Base-by-base conservation (phyloP, 1,140 invertebrate genomes). In the Drosophila mauritiana region DNA sequence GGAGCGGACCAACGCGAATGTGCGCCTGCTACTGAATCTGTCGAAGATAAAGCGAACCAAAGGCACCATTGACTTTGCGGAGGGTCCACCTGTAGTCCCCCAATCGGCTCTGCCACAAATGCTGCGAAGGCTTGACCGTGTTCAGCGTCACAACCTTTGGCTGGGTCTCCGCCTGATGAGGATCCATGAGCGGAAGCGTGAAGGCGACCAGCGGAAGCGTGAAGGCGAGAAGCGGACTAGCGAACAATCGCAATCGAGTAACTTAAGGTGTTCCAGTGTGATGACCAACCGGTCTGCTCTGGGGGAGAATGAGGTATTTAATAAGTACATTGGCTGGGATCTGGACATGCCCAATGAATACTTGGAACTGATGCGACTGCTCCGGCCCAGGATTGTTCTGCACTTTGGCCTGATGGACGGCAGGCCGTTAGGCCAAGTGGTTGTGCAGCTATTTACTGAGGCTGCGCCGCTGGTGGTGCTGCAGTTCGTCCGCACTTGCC, bases 361-460 rank as follows among this genome's bases (percentile, higher is more conserved):
- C 8, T 15, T 0, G 5, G 43, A 68, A 17, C 17, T 68, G 8
- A n/a, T 34, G 12, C 45, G 59, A 1, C 39, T 84, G 7, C 48
- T 84, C 4, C 62, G 81, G 0, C 81, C 81, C 3, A 43, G 59
- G 12, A 55, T 84, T 34, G 67, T 55, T 0, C 49, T 84, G 5
- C 72, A 84, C n/a, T 73, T 84, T 0, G 75, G 69, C 3, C 25
- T 67, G 8, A 43, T 67, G 11, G 72, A 62, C 15, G 55, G 62
- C 20, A 39, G 72, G 1, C 59, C 72, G 2, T 52, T 85, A 54
- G 81, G 79, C 4, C 64, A 62, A n/a, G 61, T 85, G 7, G 64
- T 79, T 0, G 43, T 85, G 7, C 75, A 79, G 54, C 56, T 85
- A 0, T 85, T 72, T 53, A 85, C 81, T 4, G 81, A 85, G 49